These are phyloP conservation scores for Crocodylus rhombifer DNA, from an alignment of 2,797 vertebrate species.

Conservation along the genomic window DNA sequence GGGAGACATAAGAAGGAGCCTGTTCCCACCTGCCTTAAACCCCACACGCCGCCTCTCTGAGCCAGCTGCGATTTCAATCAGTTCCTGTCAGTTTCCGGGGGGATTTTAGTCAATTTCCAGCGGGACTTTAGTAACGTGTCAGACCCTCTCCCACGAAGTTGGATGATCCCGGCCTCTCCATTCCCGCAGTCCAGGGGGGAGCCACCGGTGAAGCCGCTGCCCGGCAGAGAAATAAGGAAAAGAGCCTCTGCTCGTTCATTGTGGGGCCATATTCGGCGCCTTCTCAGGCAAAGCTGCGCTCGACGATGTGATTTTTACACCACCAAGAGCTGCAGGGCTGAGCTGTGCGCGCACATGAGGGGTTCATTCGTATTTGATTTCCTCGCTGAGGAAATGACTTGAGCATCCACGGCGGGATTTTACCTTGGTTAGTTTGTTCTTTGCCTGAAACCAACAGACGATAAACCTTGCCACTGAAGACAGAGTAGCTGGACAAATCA, in stretches of 20 bases:
- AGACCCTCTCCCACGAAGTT: too few species aligned
- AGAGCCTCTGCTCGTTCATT: neutral
- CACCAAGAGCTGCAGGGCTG: neutral
- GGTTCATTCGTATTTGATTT: neutral
- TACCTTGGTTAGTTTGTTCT: neutral
- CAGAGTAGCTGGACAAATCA: neutral
- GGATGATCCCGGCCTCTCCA: neutral
- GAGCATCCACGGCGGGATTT: neutral
- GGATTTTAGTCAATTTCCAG: too few species aligned
- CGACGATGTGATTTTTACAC: neutral
- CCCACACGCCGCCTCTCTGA: too few species aligned
- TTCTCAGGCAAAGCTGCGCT: neutral
- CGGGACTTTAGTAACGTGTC: too few species aligned
- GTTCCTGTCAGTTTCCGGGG: too few species aligned
- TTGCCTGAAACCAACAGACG: neutral
- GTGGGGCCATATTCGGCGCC: neutral
- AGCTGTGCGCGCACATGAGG: neutral
- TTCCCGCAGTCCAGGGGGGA: neutral
- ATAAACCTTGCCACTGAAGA: neutral
- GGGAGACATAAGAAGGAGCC: too few species aligned
- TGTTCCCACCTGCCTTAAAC: too few species aligned
- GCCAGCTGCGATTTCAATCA: too few species aligned
- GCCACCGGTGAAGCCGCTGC: neutral
- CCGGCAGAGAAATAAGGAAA: neutral
- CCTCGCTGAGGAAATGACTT: too few species aligned